Percentiles rank a stretch among this genome's conserved stretches.
These are phyloP conservation scores for Anthopleura xanthogrammica DNA, from an alignment of 92 coral and sea anemone species.

Conservation along the genomic window DNA sequence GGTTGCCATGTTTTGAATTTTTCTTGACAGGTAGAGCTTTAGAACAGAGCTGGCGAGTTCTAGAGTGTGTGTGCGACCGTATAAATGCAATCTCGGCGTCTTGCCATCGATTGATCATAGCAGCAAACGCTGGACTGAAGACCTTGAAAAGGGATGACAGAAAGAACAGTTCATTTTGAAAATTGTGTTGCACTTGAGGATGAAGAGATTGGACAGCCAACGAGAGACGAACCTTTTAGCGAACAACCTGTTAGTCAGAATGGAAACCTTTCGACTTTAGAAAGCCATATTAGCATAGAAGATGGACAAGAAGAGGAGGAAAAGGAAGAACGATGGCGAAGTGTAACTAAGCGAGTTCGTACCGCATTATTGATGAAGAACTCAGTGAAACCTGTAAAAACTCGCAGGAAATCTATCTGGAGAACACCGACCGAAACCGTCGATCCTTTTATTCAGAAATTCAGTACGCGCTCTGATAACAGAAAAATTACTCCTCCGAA, in stretches of 20 bases:
- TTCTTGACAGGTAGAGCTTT: not conserved
- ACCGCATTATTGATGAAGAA: slow-evolving; percentile 70
- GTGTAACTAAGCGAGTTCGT: slow-evolving; percentile 60
- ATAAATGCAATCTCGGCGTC: not conserved
- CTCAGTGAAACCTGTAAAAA: slow-evolving; percentile 62
- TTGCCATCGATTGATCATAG: not conserved
- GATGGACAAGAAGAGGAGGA: slow-evolving; percentile 19
- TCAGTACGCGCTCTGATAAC: slow-evolving; percentile 85
- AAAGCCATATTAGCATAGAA: slow-evolving; percentile 32
- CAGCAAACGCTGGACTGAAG: not conserved
- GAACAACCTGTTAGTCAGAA: slow-evolving; percentile 12
- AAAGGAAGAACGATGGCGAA: slow-evolving; percentile 48
- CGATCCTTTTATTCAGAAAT: slow-evolving; percentile 94
- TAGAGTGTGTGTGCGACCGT: not conserved
- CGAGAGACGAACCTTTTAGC: slow-evolving; percentile 13
- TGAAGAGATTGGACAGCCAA: slow-evolving; percentile 6
- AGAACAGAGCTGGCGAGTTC: not conserved
- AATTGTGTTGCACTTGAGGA: slow-evolving; percentile 43
- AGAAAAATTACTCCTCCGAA: slow-evolving; percentile 67
- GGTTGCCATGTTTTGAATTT: not conserved
- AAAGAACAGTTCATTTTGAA: slow-evolving; percentile 54
- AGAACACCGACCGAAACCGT: slow-evolving; percentile 62
- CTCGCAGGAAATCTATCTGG: slow-evolving; percentile 62
- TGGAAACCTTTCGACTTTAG: slow-evolving; percentile 11
- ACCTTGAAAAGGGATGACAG: slow-evolving; percentile 23